Base-by-base conservation (phyloP, 2,113 vertebrate species). In the Stictonetta naevosa region DNA sequence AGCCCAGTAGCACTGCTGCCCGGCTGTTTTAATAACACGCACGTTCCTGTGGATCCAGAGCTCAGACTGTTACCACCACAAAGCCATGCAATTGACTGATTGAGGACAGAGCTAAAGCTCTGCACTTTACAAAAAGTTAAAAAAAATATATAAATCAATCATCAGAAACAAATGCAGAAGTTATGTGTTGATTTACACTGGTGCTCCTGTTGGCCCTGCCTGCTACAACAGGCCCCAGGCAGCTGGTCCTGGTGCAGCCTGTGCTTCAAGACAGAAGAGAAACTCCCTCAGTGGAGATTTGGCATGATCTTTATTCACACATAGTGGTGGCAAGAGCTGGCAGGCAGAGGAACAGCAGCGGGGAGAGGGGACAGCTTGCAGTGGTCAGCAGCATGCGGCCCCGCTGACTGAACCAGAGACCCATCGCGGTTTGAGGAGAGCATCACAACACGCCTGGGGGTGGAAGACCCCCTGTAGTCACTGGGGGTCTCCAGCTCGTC, bases 231-330 rank as follows among this genome's bases (percentile, higher is more conserved):
- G 59, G 34, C 13, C 26, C 34, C 60, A 20, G 26, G 3, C 4
- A 34, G 52, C 76, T 76, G 38, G 4, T 46, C 14, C 25, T 31
- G 79, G 18, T 31, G 60, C 80, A 73, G 72, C 13, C 42, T 9
- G 3, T 2, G n/a, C 56, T 84, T 44, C 3, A 42, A 46, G 84
- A 66, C 59, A 75, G 28, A 78, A 48, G n/a, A 88, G n/a, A 67
- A 74, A 81, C 34, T 63, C 68, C 36, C 34, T 20, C 8, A 1
- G 31, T 1, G 17, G 22, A 25, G 29, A 21, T 18, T 55, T 11
- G 44, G 14, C 53, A 48, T 3, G 4, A 68, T 17, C 8, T 95
- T 97, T 93, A 94, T 95, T 95, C 20, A 19, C 12, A 28, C 22
- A 10, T 13, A 56, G n/a, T 55, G 12, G 52, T 1, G 19, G 25